These are phyloP conservation scores for Dexiosoma caninum DNA, from an alignment of 2,888 invertebrate genomes.

Conservation along the genomic window DNA sequence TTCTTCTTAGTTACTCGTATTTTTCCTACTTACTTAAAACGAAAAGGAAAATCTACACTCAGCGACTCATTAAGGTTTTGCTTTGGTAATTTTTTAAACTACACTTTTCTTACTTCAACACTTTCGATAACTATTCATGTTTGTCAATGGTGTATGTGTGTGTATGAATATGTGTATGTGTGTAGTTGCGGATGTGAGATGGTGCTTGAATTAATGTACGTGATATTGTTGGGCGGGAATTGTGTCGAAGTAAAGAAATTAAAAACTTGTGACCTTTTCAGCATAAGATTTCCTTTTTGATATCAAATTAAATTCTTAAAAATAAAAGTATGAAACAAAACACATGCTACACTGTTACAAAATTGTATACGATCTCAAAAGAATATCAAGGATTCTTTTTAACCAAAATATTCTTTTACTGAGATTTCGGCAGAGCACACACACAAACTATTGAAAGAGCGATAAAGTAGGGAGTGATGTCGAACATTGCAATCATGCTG, in stretches of 20 bases:
- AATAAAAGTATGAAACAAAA: not conserved
- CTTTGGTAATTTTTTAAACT: not conserved
- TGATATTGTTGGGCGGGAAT: not conserved
- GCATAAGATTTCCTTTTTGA: not conserved
- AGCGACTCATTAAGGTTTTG: not conserved
- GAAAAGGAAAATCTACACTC: not conserved
- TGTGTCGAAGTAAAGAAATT: conserved; percentile 4
- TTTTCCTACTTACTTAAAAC: not conserved
- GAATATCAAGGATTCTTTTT: too few relatives aligned
- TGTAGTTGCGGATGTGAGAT: too few relatives aligned
- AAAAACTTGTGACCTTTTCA: conserved; percentile 43
- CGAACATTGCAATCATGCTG: too few relatives aligned
- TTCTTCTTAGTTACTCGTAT: not conserved
- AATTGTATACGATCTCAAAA: not conserved
- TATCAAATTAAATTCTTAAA: not conserved
- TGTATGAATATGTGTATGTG: not conserved
- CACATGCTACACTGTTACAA: not conserved
- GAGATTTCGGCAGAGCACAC: too few relatives aligned
- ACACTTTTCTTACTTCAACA: not conserved
- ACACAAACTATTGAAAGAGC: too few relatives aligned
- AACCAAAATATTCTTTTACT: too few relatives aligned
- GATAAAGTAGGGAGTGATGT: too few relatives aligned
- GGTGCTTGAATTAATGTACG: not conserved
- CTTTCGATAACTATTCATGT: not conserved
- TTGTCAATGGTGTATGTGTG: not conserved